Evolutionary conservation across 2,888 invertebrate genomes (phyloP), one percentile per base, ranked within the genome.

Genomic region (Yponomeuta sedellus): DNA sequence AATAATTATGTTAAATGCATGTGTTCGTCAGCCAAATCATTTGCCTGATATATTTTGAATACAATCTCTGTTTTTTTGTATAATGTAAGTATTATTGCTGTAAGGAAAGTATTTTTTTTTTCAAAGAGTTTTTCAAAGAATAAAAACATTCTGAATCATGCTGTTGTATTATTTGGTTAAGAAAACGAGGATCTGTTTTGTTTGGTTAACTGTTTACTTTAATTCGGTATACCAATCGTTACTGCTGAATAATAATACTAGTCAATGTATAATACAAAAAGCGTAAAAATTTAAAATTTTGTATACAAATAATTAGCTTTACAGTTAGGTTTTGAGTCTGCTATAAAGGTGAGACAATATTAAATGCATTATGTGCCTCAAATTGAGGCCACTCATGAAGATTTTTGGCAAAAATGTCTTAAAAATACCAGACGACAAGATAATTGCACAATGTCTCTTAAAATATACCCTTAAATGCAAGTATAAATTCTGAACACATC

Each of bases 321-420:
- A 73, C 77, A 77, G 75, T 71, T 72, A 86, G 80, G 80, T 79
- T 78, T 74, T 75, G 52, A 40, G 77, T 79, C 82, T 82, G 86
- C 78, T 81, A 79, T 82, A 86, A 80, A 85, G 86, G 87, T 85
- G 85, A 84, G 39, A 81, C 83, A 81, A 72, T 68, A 70, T 81
- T 78, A 85, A 85, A 84, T 82, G 85, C 79, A 83, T 81, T 76
- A 78, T 78, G 75, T 79, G 76, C 77, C 81, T 67, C 72, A 77
- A 73, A 77, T 76, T 28, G 28, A 20, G 22, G 20, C 28, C 22
- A 19, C 44, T 19, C 16, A 11, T 28, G 20, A 20, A 19, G 16
- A 6, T 40, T 40, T 63, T 63, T 40, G 63, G 28, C 22, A 63
- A 22, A 63, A 20, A 40, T 22, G 19, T 22, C 63, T 20, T 63